A percentile compares a stretch with the other conserved stretches of the same genome.
Conservation (phyloP, 2,888 invertebrate species). For the Agonopterix subpropinquella region DNA sequence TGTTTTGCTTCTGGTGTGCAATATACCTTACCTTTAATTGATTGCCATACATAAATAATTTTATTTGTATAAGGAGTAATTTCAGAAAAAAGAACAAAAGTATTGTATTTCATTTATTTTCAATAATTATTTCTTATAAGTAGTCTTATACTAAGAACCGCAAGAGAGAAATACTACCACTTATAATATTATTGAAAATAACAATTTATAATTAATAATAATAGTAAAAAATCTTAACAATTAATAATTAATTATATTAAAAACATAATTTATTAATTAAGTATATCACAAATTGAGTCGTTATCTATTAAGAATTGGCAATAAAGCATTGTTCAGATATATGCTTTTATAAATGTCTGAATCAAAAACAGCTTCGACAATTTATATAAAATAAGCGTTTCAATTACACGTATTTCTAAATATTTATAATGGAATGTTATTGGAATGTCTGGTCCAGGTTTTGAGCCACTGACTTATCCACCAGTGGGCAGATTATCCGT, state of each 20-base stretch:
- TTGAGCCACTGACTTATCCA: too few species aligned
- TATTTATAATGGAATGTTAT: too few species aligned
- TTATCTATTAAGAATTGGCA: neutral
- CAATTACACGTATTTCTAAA: too few species aligned
- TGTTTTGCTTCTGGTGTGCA: too few species aligned
- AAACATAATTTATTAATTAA: constrained; percentile 1
- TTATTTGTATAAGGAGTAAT: too few species aligned
- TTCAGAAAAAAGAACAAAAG: neutral
- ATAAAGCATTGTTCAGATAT: neutral
- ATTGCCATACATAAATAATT: too few species aligned
- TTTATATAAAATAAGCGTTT: too few species aligned
- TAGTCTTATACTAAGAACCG: constrained; percentile 5
- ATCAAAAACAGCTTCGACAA: too few species aligned
- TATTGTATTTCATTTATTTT: neutral
- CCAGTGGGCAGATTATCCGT: too few species aligned
- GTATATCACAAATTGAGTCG: constrained; percentile 9
- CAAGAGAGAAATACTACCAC: constrained; percentile 2
- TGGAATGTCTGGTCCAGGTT: too few species aligned
- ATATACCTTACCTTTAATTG: too few species aligned
- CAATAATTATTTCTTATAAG: constrained; percentile 1
- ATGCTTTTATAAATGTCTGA: too few species aligned
- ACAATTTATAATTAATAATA: constrained; percentile 1
- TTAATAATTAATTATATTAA: neutral
- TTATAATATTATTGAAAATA: constrained; percentile 3
- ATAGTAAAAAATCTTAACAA: neutral